phyloP scores from a whole-genome alignment of 1,140 invertebrate genomes.

The Pseudomyrmex flavicornis region DNA sequence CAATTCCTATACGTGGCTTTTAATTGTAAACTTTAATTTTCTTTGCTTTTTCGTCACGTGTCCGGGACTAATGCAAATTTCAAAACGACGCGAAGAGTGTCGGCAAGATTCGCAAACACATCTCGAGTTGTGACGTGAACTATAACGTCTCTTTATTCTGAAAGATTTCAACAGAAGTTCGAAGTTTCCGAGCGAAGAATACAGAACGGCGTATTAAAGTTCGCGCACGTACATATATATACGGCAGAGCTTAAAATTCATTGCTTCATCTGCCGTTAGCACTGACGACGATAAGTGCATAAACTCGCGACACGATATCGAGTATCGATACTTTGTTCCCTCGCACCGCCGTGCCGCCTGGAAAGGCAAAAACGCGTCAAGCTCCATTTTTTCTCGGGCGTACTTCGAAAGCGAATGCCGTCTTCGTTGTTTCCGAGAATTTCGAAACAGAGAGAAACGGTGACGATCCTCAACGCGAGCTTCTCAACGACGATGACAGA shows the following conservation, averaged over 20 bases:
- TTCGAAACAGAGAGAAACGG: background rate
- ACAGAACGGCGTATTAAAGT: conserved; percentile 17
- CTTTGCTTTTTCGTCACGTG: background rate
- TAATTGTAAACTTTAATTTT: conserved; percentile 10
- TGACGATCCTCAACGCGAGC: background rate
- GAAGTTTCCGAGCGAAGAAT: conserved; percentile 24
- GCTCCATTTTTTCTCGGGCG: conserved; percentile 7
- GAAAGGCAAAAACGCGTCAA: background rate
- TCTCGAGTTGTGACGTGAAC: conserved; percentile 5
- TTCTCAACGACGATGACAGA: background rate
- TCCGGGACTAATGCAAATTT: conserved; percentile 34
- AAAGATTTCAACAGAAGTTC: conserved; percentile 11
- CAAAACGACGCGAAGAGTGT: background rate
- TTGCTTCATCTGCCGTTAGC: conserved; percentile 31
- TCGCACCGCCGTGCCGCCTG: no score
- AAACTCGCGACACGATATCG: conserved; percentile 42
- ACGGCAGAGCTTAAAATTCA: conserved; percentile 48
- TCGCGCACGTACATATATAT: conserved; percentile 24
- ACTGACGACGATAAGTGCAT: conserved; percentile 44
- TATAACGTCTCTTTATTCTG: background rate
- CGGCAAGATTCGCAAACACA: background rate
- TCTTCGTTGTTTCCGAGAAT: conserved; percentile 5
- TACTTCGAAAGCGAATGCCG: background rate
- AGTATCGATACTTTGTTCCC: conserved; percentile 32
- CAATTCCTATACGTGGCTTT: background rate